phyloP scores from a whole-genome alignment of 2,113 vertebrate species.

The Cinclus mexicanus region DNA sequence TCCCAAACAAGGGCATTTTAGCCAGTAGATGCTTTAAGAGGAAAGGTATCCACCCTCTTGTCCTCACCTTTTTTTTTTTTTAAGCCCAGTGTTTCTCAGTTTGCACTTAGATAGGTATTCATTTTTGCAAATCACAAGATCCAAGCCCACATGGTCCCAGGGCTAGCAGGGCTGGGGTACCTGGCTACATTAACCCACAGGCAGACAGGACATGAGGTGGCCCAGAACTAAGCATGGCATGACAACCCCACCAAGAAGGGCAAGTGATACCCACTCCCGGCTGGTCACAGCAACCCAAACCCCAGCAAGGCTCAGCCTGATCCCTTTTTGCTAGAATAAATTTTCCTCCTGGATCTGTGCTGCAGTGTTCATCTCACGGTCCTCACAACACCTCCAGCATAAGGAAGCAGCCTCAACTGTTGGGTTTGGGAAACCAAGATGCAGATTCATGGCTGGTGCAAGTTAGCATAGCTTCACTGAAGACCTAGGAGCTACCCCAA shows the following conservation, averaged over 20 bases:
- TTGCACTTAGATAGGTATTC: background rate
- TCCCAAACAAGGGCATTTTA: background rate
- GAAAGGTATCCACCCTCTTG: background rate
- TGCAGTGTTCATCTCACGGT: accelerated
- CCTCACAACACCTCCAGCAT: accelerated
- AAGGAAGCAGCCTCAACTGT: accelerated
- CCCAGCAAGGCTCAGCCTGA: background rate
- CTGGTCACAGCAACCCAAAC: background rate
- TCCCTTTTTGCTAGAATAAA: background rate
- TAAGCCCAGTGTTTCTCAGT: background rate
- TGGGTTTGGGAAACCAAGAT: background rate
- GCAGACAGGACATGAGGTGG: background rate
- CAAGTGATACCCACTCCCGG: background rate
- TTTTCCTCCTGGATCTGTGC: background rate
- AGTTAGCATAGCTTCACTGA: background rate
- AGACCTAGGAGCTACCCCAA: background rate
- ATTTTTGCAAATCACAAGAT: background rate
- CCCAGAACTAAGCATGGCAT: background rate
- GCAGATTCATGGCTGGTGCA: background rate
- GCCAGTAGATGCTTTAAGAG: background rate
- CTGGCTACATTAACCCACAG: background rate
- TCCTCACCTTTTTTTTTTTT: background rate
- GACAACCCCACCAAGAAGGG: accelerated
- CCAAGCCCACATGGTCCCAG: background rate
- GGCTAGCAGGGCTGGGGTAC: background rate